Conservation (phyloP, 2,888 invertebrate genomes). For the Athalia circularis region DNA sequence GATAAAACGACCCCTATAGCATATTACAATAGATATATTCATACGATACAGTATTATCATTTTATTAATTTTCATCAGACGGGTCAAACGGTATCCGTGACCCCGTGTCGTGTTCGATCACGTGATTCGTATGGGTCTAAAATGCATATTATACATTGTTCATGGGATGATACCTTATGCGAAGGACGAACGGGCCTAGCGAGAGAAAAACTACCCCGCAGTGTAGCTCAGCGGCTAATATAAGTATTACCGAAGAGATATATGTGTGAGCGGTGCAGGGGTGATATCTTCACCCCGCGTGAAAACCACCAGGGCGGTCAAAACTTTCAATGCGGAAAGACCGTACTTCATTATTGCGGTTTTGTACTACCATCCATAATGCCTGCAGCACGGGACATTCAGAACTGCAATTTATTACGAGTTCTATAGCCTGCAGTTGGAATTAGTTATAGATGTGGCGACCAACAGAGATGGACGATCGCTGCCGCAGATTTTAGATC, state of each 20-base stretch:
- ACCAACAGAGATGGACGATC: too few relatives aligned
- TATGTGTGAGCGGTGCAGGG: slow-evolving; percentile 58
- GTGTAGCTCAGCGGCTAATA: slow-evolving; percentile 66
- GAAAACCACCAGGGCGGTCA: slow-evolving; percentile 47
- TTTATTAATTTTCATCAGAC: slow-evolving; percentile 35
- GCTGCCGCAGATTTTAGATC: too few relatives aligned
- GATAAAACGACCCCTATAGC: neutral
- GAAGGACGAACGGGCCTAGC: slow-evolving; percentile 48
- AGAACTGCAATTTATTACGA: neutral
- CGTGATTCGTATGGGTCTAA: slow-evolving; percentile 1
- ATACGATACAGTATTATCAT: neutral
- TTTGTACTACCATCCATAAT: slow-evolving; percentile 47
- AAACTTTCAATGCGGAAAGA: slow-evolving; percentile 55
- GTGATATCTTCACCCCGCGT: slow-evolving; percentile 47
- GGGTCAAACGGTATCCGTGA: slow-evolving; percentile 39
- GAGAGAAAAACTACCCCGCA: slow-evolving; percentile 27
- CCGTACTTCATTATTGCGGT: slow-evolving; percentile 61
- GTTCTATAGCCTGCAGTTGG: neutral
- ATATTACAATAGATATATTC: neutral
- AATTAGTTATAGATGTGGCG: too few relatives aligned
- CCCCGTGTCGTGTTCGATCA: slow-evolving; percentile 39
- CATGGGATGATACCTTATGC: slow-evolving; percentile 3
- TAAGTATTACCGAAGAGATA: slow-evolving; percentile 69
- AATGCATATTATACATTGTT: neutral
- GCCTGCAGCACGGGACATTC: neutral